Evolutionary conservation across 2,113 vertebrate genomes (phyloP), one percentile per base, ranked within the genome.

Genomic region (Ammospiza nelsoni): DNA sequence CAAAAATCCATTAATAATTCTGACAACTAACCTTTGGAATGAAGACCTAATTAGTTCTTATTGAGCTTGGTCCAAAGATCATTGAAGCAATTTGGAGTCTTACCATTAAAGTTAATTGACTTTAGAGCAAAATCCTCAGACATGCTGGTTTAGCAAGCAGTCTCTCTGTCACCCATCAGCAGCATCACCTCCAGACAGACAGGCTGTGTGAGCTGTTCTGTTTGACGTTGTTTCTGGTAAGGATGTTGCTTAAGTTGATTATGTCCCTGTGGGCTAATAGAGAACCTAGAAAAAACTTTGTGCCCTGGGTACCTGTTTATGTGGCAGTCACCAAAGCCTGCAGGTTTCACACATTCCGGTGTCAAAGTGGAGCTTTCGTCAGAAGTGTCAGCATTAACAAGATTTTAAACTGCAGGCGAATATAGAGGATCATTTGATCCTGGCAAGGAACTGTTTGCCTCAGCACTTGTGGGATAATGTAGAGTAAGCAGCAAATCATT

Each of bases 371-470:
- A 67, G 68, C 61, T 90, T 93, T 97, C 75, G 19, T 93, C 86
- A 83, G 77, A 97, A 96, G 92, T 90, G 94, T 95, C 94, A 89
- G 90, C 94, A 94, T 97, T 97, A 91, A 95, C 95, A 94, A 95
- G 94, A 92, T 94, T 87, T 95, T 95, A 93, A 97, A 97, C 92
- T 96, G 79, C 74, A 84, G 93, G 95, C 43, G 0, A 95, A 81
- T 94, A 84, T 59, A 90, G 92, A 94, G 80, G 87, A 87, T 93
- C 92, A 92, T 96, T 93, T 96, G 95, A 96, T 96, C 89, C 90
- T 96, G 94, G 92, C 75, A 95, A 87, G 95, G 96, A 97, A 97
- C 92, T 90, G 89, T 96, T 95, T 95, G 94, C 84, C 92, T 97
- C 96, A 97, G 97, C 97, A 96, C 86, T 96, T 95, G 81, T 51